A percentile compares a stretch with the other conserved stretches of the same genome.
Evolutionary conservation across 2,113 vertebrate genomes (phyloP).

Genomic region (Egretta garzetta): DNA sequence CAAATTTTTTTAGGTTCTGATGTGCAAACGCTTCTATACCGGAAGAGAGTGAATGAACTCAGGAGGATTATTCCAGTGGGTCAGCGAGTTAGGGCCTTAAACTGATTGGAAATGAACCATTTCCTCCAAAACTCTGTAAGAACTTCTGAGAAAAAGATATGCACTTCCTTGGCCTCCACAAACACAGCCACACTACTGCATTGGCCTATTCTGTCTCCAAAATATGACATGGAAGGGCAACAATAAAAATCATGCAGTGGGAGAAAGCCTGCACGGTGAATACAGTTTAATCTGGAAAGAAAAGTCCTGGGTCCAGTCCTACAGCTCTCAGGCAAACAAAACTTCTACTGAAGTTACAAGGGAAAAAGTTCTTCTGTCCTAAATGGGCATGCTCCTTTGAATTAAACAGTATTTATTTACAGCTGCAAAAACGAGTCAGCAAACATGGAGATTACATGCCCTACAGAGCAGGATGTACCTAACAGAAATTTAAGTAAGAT

Average conservation of each 20-base stretch:
- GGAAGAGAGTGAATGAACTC: neutral
- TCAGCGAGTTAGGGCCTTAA: neutral
- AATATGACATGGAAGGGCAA: neutral
- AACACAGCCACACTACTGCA: neutral
- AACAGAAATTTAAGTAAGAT: neutral
- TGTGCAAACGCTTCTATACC: accelerated
- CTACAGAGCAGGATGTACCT: neutral
- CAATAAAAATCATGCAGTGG: accelerated
- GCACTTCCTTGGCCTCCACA: neutral
- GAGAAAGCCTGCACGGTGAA: neutral
- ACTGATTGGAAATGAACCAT: neutral
- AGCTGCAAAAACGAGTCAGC: neutral
- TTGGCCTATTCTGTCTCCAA: neutral
- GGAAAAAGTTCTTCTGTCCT: neutral
- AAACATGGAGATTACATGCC: neutral
- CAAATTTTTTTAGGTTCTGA: neutral
- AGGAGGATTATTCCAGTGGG: neutral
- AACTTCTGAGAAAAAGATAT: neutral
- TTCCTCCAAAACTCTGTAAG: neutral
- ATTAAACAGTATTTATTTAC: neutral
- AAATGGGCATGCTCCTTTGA: neutral
- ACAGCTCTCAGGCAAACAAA: neutral
- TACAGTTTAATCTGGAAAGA: neutral
- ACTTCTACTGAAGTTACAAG: neutral
- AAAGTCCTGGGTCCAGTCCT: neutral